phyloP scores from a whole-genome alignment of 1,140 invertebrate genomes.

The Ips nitidus region DNA sequence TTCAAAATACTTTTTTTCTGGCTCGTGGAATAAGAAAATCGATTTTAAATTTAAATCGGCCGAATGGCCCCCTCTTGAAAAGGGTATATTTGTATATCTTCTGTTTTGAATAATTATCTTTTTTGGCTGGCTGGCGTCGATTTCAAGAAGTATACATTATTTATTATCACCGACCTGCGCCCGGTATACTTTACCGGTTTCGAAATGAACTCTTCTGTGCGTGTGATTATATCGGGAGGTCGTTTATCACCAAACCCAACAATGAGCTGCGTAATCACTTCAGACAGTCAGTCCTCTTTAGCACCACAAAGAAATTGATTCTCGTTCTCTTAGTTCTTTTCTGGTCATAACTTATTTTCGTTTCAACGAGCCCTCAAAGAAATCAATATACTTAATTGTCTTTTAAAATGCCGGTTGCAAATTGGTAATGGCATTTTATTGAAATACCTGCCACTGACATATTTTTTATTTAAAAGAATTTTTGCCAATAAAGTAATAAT shows the following conservation, averaged over 20 bases:
- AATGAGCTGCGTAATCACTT: slow-evolving; percentile 4
- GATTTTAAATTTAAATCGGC: slow-evolving; percentile 29
- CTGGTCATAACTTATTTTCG: no score
- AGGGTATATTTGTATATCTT: slow-evolving; percentile 30
- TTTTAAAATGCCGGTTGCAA: no score
- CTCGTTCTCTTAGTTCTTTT: no score
- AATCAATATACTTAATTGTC: no score
- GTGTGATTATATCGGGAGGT: slow-evolving; percentile 4
- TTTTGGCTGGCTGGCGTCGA: slow-evolving; percentile 11
- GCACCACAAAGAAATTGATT: no score
- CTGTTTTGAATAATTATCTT: slow-evolving; percentile 26
- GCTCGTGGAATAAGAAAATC: slow-evolving; percentile 30
- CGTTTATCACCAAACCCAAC: slow-evolving; percentile 6
- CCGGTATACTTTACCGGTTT: slow-evolving; percentile 13
- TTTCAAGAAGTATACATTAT: slow-evolving; percentile 22
- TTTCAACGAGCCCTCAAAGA: no score
- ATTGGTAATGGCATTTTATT: no score
- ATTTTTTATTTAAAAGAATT: no score
- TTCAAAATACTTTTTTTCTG: slow-evolving; percentile 27
- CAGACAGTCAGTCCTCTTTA: background rate
- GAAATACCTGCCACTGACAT: no score
- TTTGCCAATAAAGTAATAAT: no score
- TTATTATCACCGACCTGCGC: slow-evolving; percentile 12
- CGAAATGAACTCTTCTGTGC: background rate
- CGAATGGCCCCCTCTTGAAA: slow-evolving; percentile 7